Evolutionary conservation across 2,113 vertebrate species (phyloP).

Genomic region (Oryzias melastigma): DNA sequence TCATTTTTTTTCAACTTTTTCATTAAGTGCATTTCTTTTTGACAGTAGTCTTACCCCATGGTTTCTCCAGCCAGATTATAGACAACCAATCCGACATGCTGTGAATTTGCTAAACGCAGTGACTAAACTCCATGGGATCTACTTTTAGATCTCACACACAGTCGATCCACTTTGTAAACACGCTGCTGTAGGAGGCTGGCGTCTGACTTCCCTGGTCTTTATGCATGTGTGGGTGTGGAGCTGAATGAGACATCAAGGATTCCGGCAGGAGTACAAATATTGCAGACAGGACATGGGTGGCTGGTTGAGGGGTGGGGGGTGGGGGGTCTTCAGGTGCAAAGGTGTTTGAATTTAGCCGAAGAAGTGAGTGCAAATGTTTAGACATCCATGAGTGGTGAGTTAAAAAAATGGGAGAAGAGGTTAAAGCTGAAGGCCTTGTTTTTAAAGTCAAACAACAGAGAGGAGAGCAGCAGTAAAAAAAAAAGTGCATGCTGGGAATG

Average conservation of each 20-base stretch:
- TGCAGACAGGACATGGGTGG: slow-evolving; percentile 50
- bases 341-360: slow-evolving; percentile 30
- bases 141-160: slow-evolving; percentile 81
- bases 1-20: no score
- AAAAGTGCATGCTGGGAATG: slow-evolving; percentile 8
- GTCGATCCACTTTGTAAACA: slow-evolving; percentile 78
- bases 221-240: slow-evolving; percentile 27
- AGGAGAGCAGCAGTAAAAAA: background rate
- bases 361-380: slow-evolving; percentile 5
- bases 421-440: slow-evolving; percentile 42
- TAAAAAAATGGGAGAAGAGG: slow-evolving; percentile 30
- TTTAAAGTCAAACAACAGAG: slow-evolving; percentile 44
- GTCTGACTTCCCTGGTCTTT: slow-evolving; percentile 68
- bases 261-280: slow-evolving; percentile 15
- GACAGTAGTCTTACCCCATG: background rate
- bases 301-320: slow-evolving; percentile 24
- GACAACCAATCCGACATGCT: slow-evolving; percentile 79
- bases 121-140: slow-evolving; percentile 89
- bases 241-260: slow-evolving; percentile 18
- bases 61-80: slow-evolving; percentile 39
- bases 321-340: slow-evolving; percentile 39
- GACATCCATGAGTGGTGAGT: slow-evolving; percentile 18
- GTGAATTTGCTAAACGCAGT: slow-evolving; percentile 85
- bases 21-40: slow-evolving; percentile 4
- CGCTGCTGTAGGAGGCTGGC: slow-evolving; percentile 79